Evolutionary conservation across 1,140 invertebrate genomes (phyloP), one percentile per base, ranked within the genome.

Genomic region (Cydia fagiglandana): DNA sequence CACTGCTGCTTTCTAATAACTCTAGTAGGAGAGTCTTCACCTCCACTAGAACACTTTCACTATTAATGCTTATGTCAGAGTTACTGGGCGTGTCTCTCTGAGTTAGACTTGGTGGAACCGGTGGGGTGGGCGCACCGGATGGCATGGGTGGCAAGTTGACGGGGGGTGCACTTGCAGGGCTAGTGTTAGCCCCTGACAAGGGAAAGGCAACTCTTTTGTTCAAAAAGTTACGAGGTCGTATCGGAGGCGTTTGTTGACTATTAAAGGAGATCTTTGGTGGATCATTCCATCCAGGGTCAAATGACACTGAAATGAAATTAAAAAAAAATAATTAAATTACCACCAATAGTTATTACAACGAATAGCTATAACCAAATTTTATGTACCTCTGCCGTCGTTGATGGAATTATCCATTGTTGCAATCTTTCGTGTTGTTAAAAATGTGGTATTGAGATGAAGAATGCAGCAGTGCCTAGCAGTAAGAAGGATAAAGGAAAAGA

Each of bases 231-330:
- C 91, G 88, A 13, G 90, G 90, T 78, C 92, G 91, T 73, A 86
- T 89, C 20, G 88, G 87, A 38, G 91, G 87, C 7, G 86, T 79
- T 74, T 90, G 86, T 76, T 90, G 87, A 24, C 85, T 75, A 74
- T 87, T 91, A 50, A 91, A 93, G 9, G 91, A 84, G 74, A 94
- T 88, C 53, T 86, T 90, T 24, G 94, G 94, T n/a, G 94, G 94
- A 82, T 94, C 94, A 79, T 94, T 94, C 94, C 94, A 94, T 12
- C 94, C 94, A 41, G 93, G 94, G 79, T 94, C 93, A 66, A 88
- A 90, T 15, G 87, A 77, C 20, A 83, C 91, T 93, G 83, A 74
- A 92, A 90, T 78, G 20, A 50, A 64, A 5, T 28, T 4, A 30
- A 61, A 1, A 74, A 53, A 34, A 74, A 7, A 20, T 3, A 45